A percentile compares a stretch with the other conserved stretches of the same genome.
These are phyloP conservation scores for Dysmachus trigonus DNA, from an alignment of 2,888 invertebrate species.

Conservation along the genomic window DNA sequence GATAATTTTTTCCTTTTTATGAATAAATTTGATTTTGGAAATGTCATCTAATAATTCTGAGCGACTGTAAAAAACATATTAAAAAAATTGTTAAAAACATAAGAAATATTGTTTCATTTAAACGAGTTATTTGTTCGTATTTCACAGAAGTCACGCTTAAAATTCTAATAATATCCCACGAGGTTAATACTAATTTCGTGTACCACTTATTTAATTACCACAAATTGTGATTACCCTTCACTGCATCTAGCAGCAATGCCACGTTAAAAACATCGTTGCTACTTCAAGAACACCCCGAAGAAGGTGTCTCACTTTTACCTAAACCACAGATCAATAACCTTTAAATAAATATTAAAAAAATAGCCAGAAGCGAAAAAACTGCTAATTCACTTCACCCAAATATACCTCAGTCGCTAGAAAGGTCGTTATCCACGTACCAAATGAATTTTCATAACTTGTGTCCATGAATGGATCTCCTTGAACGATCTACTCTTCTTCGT, in stretches of 20 bases:
- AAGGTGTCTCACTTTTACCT: background rate
- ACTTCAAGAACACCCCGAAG: slow-evolving; percentile 8
- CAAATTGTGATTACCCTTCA: background rate
- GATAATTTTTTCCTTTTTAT: no score
- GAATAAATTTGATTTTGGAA: no score
- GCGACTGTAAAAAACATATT: no score
- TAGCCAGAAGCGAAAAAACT: background rate
- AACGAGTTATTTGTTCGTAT: no score
- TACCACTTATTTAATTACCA: background rate
- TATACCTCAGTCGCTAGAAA: background rate
- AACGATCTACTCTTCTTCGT: background rate
- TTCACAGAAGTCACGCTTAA: background rate
- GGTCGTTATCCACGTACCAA: slow-evolving; percentile 20
- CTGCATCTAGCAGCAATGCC: background rate
- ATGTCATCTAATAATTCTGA: no score
- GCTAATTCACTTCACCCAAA: slow-evolving; percentile 12
- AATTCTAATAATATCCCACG: background rate
- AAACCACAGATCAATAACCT: background rate
- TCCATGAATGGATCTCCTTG: slow-evolving; percentile 15
- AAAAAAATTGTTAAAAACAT: no score
- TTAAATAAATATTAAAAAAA: background rate
- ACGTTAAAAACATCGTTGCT: background rate
- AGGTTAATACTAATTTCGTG: background rate
- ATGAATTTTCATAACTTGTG: slow-evolving; percentile 8
- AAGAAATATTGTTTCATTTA: no score